Percentiles rank a stretch among this genome's conserved stretches.
Evolutionary conservation across 2,888 invertebrate species (phyloP).

Genomic region (Cataglyphis albicans): DNA sequence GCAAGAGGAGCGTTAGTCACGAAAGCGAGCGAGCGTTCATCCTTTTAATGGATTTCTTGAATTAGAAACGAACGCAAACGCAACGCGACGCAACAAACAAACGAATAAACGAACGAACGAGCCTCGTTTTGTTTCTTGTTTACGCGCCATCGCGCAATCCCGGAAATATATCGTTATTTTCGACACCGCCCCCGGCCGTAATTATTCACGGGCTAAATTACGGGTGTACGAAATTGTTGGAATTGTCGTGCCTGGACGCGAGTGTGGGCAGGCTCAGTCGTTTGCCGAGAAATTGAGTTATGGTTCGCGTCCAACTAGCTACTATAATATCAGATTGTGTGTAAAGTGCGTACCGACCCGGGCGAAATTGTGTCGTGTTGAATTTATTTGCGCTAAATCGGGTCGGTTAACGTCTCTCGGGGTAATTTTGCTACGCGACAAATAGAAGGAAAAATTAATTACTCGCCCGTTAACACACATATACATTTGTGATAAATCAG

Average conservation of each 20-base stretch:
- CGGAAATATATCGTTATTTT: constrained; percentile 60
- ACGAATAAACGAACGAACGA: not conserved
- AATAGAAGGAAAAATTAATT: constrained; percentile 11
- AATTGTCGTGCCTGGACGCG: constrained; percentile 41
- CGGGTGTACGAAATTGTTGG: constrained; percentile 34
- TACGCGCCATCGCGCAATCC: constrained; percentile 42
- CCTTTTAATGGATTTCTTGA: constrained; percentile 69
- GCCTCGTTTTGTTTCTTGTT: constrained; percentile 35
- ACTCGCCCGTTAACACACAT: not conserved
- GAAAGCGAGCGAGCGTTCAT: constrained; percentile 60
- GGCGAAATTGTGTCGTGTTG: constrained; percentile 45
- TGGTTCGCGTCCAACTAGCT: constrained; percentile 44
- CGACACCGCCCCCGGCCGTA: constrained; percentile 36
- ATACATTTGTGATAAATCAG: not conserved
- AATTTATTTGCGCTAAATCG: constrained; percentile 50
- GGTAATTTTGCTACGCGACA: constrained; percentile 10
- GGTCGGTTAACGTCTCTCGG: constrained; percentile 22
- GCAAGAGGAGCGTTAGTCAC: constrained; percentile 51
- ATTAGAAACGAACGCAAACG: constrained; percentile 58
- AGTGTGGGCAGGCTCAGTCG: constrained; percentile 16
- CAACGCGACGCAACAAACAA: not conserved
- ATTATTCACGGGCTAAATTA: constrained; percentile 54
- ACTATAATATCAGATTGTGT: constrained; percentile 46
- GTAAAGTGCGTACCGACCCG: constrained; percentile 22
- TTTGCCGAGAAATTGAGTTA: constrained; percentile 54